Percentiles rank a stretch among this genome's conserved stretches.
Evolutionary conservation across 2,113 vertebrate species (phyloP).

Genomic region (Esox niger): DNA sequence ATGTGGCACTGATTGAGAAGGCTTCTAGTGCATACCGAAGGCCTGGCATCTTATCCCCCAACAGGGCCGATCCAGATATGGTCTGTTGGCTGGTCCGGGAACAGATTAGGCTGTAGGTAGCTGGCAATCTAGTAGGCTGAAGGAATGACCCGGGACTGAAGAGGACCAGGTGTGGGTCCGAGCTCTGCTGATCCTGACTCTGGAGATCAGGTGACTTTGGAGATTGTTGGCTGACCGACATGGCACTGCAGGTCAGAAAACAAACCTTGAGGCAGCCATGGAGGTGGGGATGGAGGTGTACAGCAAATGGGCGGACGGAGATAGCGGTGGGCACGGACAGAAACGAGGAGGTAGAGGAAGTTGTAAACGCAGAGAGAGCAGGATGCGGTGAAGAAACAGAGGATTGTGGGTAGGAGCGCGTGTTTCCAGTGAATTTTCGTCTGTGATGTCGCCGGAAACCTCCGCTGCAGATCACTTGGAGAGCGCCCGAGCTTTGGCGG

Average conservation of each 20-base stretch:
- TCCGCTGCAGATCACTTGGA: constrained; percentile 69
- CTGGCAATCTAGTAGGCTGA: constrained; percentile 37
- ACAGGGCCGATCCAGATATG: background rate
- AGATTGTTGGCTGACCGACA: background rate
- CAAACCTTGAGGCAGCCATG: background rate
- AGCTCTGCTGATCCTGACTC: constrained; percentile 42
- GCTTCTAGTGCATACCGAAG: too few species aligned
- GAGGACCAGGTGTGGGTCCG: constrained; percentile 6
- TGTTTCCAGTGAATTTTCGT: background rate
- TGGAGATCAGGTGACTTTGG: constrained; percentile 29
- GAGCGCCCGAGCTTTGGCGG: constrained; percentile 84
- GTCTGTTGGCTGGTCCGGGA: constrained; percentile 25
- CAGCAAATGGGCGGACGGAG: background rate
- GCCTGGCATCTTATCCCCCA: too few species aligned
- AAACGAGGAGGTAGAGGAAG: background rate
- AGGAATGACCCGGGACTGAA: constrained; percentile 9
- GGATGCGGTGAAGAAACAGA: background rate
- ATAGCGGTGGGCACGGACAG: background rate
- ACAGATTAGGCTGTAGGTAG: constrained; percentile 25
- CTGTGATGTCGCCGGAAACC: background rate
- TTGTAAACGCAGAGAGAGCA: background rate
- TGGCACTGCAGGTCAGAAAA: background rate
- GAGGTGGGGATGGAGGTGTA: too few species aligned
- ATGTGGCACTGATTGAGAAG: constrained; percentile 51
- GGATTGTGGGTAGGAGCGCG: background rate